Percentiles rank a stretch among this genome's conserved stretches.
Conservation (phyloP, 2,797 vertebrate genomes). For the Nyctalus aviator region DNA sequence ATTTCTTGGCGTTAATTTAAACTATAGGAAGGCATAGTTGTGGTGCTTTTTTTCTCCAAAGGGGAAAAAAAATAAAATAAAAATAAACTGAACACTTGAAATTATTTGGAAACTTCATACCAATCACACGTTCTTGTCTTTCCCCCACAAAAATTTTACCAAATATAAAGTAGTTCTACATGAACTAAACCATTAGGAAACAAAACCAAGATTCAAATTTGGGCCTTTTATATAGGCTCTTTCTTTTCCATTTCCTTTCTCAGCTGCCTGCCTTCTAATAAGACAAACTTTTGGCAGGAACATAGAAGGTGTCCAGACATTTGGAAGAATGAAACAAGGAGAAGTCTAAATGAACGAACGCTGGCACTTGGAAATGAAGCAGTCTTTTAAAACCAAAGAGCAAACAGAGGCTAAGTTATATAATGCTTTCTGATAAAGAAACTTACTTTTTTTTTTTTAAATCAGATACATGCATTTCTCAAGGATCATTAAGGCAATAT, state of each 20-base stretch:
- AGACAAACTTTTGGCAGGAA: slow-evolving; percentile 70
- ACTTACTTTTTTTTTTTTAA: slow-evolving; percentile 2
- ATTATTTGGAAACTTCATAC: slow-evolving; percentile 47
- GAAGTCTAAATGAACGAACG: slow-evolving; percentile 74
- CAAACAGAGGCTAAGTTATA: slow-evolving; percentile 9
- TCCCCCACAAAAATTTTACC: not conserved
- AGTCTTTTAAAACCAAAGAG: slow-evolving; percentile 64
- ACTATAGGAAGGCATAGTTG: not conserved
- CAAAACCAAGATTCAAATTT: slow-evolving; percentile 1
- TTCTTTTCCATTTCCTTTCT: slow-evolving; percentile 68
- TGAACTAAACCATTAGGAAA: slow-evolving; percentile 40
- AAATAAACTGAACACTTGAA: slow-evolving; percentile 8
- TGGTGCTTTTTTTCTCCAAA: not conserved
- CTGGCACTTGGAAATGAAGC: slow-evolving; percentile 61
- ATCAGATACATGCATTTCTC: not conserved
- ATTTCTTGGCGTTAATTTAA: slow-evolving; percentile 1
- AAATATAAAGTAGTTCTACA: not conserved
- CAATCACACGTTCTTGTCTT: slow-evolving; percentile 22
- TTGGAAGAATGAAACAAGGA: slow-evolving; percentile 53
- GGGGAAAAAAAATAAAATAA: not conserved
- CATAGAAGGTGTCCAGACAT: slow-evolving; percentile 56
- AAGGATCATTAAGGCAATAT: slow-evolving; percentile 43
- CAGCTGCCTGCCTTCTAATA: slow-evolving; percentile 57
- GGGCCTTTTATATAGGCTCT: not conserved
- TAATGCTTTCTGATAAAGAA: slow-evolving; percentile 56